phyloP scores from a whole-genome alignment of 2,113 vertebrate genomes.

The Ivindomyrus marchei region DNA sequence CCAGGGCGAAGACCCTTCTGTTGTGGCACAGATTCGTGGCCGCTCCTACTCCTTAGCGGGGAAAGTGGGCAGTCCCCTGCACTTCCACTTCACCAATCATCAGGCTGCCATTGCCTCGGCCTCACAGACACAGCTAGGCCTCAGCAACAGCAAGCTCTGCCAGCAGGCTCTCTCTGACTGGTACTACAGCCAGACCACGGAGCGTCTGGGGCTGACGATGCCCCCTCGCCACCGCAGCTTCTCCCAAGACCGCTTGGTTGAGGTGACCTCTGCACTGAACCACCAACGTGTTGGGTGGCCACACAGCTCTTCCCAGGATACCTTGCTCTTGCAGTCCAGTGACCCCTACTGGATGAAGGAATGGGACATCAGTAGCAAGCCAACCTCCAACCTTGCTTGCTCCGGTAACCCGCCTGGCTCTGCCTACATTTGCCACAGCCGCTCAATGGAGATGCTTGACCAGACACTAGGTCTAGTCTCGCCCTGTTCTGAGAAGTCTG shows the following conservation, averaged over 20 bases:
- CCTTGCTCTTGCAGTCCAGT: slow-evolving; percentile 60
- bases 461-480: slow-evolving; percentile 58
- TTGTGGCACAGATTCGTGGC: slow-evolving; percentile 45
- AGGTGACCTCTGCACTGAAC: slow-evolving; percentile 40
- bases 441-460: slow-evolving; percentile 73
- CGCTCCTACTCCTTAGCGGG: slow-evolving; percentile 49
- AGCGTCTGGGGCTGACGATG: slow-evolving; percentile 50
- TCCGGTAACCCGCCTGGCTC: slow-evolving; percentile 71
- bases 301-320: slow-evolving; percentile 73
- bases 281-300: slow-evolving; percentile 49
- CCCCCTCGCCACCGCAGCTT: slow-evolving; percentile 68
- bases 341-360: slow-evolving; percentile 42
- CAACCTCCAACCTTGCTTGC: slow-evolving; percentile 53
- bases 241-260: slow-evolving; percentile 74
- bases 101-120: slow-evolving; percentile 63
- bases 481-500: slow-evolving; percentile 39
- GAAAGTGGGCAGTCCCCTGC: slow-evolving; percentile 43
- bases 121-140: slow-evolving; percentile 35
- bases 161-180: slow-evolving; percentile 82
- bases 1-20: slow-evolving; percentile 60
- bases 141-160: slow-evolving; percentile 47
- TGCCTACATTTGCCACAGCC: slow-evolving; percentile 60
- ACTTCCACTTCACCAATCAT: slow-evolving; percentile 64
- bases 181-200: slow-evolving; percentile 75
- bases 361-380: slow-evolving; percentile 25